A percentile compares a stretch with the other conserved stretches of the same genome.
Evolutionary conservation across 2,888 invertebrate species (phyloP).

Genomic region (Epinotia demarniana): DNA sequence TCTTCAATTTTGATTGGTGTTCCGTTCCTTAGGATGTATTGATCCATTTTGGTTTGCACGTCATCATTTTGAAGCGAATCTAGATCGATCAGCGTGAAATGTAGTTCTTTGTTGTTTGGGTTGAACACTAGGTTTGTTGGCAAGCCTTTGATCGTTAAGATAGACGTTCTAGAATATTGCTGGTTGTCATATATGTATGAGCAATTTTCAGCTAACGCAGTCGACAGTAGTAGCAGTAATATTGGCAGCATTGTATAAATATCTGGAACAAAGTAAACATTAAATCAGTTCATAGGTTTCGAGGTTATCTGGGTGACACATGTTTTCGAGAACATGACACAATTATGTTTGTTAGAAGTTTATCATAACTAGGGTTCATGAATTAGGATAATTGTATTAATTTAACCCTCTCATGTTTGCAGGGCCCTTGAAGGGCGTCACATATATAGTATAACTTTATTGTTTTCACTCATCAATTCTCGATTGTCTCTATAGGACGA

Average conservation of each 20-base stretch:
- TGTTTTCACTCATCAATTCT: too few species aligned
- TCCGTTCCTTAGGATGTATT: conserved; percentile 68
- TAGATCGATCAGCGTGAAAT: conserved; percentile 75
- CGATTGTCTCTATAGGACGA: too few species aligned
- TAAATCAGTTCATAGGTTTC: conserved; percentile 19
- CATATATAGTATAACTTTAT: too few species aligned
- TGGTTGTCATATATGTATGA: conserved; percentile 61
- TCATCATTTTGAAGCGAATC: conserved; percentile 73
- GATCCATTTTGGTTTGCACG: conserved; percentile 78
- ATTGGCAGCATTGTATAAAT: conserved; percentile 62
- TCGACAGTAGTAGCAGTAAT: conserved; percentile 59
- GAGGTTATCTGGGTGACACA: conserved; percentile 28
- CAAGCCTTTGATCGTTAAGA: conserved; percentile 73
- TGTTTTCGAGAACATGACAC: conserved; percentile 51
- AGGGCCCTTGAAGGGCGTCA: too few species aligned
- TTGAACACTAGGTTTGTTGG: conserved; percentile 75
- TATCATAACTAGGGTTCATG: background rate
- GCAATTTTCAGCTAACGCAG: conserved; percentile 66
- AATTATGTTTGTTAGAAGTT: conserved; percentile 35
- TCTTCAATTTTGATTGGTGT: conserved; percentile 70
- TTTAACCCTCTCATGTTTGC: too few species aligned
- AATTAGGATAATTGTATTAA: too few species aligned
- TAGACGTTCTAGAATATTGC: conserved; percentile 61
- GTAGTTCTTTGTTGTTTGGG: conserved; percentile 64
- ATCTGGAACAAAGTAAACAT: conserved; percentile 38